These are phyloP conservation scores for Scaptomyza reducta DNA, from an alignment of 2,888 invertebrate species.

Conservation along the genomic window DNA sequence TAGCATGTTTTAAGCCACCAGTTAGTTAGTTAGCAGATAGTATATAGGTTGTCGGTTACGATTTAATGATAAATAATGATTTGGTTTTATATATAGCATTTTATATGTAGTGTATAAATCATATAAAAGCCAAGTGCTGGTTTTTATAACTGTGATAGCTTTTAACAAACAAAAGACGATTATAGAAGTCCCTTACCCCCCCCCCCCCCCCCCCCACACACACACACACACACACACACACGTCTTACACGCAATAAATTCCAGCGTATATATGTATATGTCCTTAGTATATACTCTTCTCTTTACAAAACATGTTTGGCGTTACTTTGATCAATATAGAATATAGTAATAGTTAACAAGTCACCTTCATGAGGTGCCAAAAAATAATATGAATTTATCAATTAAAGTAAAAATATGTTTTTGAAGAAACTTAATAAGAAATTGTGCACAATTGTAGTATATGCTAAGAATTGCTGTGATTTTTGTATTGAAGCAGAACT, in stretches of 20 bases:
- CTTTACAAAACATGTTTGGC: conserved; percentile 38
- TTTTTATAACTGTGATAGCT: conserved; percentile 67
- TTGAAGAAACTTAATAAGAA: conserved; percentile 35
- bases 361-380: conserved; percentile 69
- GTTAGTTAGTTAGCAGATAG: conserved; percentile 35
- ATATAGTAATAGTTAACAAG: conserved; percentile 44
- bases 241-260: neutral
- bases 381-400: conserved; percentile 56
- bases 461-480: conserved; percentile 69
- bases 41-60: conserved; percentile 53
- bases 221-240: too few relatives aligned
- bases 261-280: neutral
- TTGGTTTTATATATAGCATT: conserved; percentile 55
- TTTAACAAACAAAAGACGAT: conserved; percentile 37
- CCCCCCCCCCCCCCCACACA: too few relatives aligned
- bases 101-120: conserved; percentile 41
- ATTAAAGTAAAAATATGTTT: conserved; percentile 12
- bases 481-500: conserved; percentile 62
- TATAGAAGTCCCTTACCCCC: conserved; percentile 18
- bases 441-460: conserved; percentile 50
- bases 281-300: conserved; percentile 30
- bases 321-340: conserved; percentile 53
- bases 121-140: conserved; percentile 42
- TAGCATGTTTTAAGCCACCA: conserved; percentile 23
- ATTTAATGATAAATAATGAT: conserved; percentile 7